These are phyloP conservation scores for Paedocypris sp. DNA, from an alignment of 2,113 vertebrate species.

Conservation along the genomic window DNA sequence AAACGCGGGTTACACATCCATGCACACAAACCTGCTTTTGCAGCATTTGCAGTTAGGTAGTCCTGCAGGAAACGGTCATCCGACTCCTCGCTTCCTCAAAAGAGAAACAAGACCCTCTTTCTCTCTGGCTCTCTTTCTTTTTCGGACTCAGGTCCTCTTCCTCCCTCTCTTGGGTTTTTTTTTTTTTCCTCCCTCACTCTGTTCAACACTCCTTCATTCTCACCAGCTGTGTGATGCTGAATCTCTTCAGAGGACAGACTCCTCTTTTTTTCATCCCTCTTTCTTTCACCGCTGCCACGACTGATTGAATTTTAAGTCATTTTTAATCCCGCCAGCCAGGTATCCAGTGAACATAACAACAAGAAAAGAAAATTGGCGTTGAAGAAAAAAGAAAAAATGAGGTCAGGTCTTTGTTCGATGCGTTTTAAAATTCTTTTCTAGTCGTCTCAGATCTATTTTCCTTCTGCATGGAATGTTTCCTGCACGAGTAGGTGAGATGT, in stretches of 20 bases:
- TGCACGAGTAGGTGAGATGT: conserved; percentile 8
- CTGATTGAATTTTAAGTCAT: conserved; percentile 42
- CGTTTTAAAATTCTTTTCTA: conserved; percentile 25
- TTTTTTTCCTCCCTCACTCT: not conserved
- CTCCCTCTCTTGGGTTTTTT: conserved; percentile 5
- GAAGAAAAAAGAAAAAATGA: not conserved
- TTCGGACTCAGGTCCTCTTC: not conserved
- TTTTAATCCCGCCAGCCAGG: conserved; percentile 34
- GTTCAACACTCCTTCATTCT: conserved; percentile 17
- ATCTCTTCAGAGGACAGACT: conserved; percentile 38
- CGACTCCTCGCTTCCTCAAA: conserved; percentile 23
- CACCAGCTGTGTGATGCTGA: conserved; percentile 35
- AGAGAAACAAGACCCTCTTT: conserved; percentile 28
- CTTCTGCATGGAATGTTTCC: not conserved
- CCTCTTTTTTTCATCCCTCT: conserved; percentile 34
- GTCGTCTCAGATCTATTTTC: not conserved
- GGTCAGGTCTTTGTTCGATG: conserved; percentile 23
- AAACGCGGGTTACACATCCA: no score
- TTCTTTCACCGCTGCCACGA: conserved; percentile 10
- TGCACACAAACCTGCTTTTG: conserved; percentile 30
- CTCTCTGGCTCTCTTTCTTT: conserved; percentile 17
- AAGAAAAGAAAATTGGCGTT: not conserved
- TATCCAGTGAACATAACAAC: conserved; percentile 22
- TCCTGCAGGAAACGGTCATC: conserved; percentile 19
- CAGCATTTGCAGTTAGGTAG: conserved; percentile 11